Conservation (phyloP, 2,888 invertebrate species). For the Apantesis nais region DNA sequence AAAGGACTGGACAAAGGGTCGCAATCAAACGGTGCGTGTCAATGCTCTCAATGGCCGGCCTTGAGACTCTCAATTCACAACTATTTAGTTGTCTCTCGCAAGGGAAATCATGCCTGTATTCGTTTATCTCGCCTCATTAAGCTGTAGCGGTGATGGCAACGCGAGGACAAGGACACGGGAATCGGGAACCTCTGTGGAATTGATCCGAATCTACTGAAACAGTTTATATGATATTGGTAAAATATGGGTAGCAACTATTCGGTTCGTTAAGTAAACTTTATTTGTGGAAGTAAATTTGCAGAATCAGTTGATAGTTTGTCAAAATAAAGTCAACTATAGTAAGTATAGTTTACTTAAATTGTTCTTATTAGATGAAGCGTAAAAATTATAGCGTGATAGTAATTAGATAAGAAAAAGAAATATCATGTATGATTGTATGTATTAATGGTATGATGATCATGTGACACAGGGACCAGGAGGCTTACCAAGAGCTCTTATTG, state of each 20-base stretch:
- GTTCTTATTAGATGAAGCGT: not conserved
- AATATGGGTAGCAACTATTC: constrained; percentile 22
- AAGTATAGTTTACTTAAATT: not conserved
- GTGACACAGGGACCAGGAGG: too few relatives aligned
- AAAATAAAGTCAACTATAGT: not conserved
- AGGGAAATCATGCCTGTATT: constrained; percentile 77
- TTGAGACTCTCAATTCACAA: constrained; percentile 47
- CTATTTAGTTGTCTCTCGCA: constrained; percentile 57
- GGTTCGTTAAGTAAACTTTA: constrained; percentile 17
- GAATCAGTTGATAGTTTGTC: constrained; percentile 4
- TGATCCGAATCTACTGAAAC: constrained; percentile 35
- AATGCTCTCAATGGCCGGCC: constrained; percentile 49
- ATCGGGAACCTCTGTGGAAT: constrained; percentile 43
- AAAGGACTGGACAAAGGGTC: constrained; percentile 31
- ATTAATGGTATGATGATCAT: too few relatives aligned
- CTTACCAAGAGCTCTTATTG: too few relatives aligned
- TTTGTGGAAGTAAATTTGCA: constrained; percentile 3
- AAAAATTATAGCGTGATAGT: not conserved
- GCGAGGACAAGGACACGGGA: constrained; percentile 63
- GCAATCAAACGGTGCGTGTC: constrained; percentile 54
- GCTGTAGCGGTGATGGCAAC: constrained; percentile 51
- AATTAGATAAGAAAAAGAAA: not conserved
- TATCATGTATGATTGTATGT: too few relatives aligned
- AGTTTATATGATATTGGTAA: constrained; percentile 37
- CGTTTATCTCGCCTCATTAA: constrained; percentile 79